Conservation (phyloP, 2,797 vertebrate genomes). For the Iguana delicatissima region DNA sequence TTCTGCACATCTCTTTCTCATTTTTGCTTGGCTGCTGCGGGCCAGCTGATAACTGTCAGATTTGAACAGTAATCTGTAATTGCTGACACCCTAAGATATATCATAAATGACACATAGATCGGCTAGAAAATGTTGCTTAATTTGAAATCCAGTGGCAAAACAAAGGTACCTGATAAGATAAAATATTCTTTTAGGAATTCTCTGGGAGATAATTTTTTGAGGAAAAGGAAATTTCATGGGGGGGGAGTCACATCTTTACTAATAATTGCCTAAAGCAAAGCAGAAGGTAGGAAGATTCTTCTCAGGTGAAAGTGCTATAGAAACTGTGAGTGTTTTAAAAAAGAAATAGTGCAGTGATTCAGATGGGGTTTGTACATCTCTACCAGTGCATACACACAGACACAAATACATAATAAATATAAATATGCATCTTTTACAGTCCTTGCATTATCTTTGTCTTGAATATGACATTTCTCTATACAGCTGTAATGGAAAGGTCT, state of each 20-base stretch:
- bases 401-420: neutral
- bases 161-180: neutral
- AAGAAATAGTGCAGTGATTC: neutral
- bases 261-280: neutral
- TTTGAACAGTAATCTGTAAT: too few relatives aligned
- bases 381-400: too few relatives aligned
- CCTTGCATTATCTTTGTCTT: neutral
- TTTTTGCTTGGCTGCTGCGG: neutral
- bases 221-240: neutral
- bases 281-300: neutral
- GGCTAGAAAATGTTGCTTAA: neutral
- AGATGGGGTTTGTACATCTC: neutral
- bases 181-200: neutral
- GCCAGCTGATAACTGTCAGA: neutral
- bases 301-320: neutral
- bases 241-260: neutral
- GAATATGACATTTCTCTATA: neutral
- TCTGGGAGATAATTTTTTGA: neutral
- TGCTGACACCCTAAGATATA: neutral
- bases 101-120: neutral
- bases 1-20: neutral
- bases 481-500: too few relatives aligned
- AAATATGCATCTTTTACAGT: neutral
- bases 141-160: neutral
- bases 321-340: too few relatives aligned